Evolutionary conservation across 2,888 invertebrate species (phyloP), one percentile per base, ranked within the genome.

Genomic region (Scaptomyza tumidula): DNA sequence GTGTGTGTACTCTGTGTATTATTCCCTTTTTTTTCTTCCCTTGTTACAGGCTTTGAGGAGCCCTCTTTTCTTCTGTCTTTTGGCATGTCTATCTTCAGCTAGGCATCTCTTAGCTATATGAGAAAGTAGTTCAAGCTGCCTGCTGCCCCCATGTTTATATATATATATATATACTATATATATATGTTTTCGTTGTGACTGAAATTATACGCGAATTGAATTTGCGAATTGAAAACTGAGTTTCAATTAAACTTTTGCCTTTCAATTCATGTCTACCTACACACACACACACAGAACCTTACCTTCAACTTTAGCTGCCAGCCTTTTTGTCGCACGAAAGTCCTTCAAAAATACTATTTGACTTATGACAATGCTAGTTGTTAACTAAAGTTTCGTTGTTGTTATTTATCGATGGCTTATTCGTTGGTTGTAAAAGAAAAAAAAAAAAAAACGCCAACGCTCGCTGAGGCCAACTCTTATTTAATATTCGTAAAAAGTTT

Each of bases 181-280:
- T 24, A 13, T 33, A 9, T 35, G 10, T n/a, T 27, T 13, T 13
- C 52, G 37, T 44, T 11, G 48, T n/a, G 33, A 24, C 53, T 77
- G 54, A 46, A 41, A 52, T 59, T 57, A 63, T 60, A 54, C 53
- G 57, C 55, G 75, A 74, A 75, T 69, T 64, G 56, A 75, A 75
- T 35, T 33, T 19, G 49, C 16, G 56, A 60, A 74, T 74, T 50
- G 75, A 63, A 50, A 78, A 67, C 63, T 61, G 72, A 72, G 65
- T 82, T 88, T 80, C 84, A 88, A 85, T 85, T 88, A 88, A 88
- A 88, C 78, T 84, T 84, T 84, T 83, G 66, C 75, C 59, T 71
- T 72, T 71, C 71, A 68, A 80, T 86, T 75, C 68, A 65, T 61
- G 64, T 64, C 39, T 62, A 14, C 35, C 27, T 29, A 9, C 24